Evolutionary conservation across 2,113 vertebrate species (phyloP).

Genomic region (Emberiza fucata): DNA sequence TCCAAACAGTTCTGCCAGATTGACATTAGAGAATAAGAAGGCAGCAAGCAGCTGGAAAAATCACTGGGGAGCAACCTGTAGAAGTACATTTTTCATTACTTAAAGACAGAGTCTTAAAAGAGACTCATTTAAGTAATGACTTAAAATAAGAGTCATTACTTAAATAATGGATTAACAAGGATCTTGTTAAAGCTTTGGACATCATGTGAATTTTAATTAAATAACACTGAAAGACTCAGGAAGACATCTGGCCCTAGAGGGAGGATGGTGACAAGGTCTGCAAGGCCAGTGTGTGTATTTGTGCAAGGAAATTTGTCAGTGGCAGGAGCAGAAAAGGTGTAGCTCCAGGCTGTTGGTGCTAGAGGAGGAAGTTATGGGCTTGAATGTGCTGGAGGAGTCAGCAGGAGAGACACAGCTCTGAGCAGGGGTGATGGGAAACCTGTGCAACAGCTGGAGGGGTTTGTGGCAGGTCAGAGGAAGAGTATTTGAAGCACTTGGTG

Average conservation of each 20-base stretch:
- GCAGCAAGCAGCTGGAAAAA: not conserved
- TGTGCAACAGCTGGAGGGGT: not conserved
- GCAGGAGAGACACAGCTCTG: not conserved
- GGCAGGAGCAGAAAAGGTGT: not conserved
- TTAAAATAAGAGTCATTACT: not conserved
- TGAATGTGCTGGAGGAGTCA: not conserved
- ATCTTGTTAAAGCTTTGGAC: not conserved
- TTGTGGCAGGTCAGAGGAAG: not conserved
- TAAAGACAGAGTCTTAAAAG: not conserved
- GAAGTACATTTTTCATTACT: not conserved
- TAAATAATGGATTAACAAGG: not conserved
- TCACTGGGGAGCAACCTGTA: not conserved
- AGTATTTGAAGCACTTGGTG: not conserved
- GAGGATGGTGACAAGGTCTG: not conserved
- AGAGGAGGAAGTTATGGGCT: not conserved
- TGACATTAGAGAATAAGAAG: not conserved
- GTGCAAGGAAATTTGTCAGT: not conserved
- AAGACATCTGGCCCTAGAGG: rapidly evolving
- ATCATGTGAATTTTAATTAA: not conserved
- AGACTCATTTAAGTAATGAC: not conserved
- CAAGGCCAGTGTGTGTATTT: not conserved
- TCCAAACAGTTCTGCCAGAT: not conserved
- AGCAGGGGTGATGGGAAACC: not conserved
- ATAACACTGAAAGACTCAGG: not conserved
- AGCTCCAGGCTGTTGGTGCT: not conserved